phyloP scores from a whole-genome alignment of 1,140 invertebrate species.

The Anagrus nilaparvatae region DNA sequence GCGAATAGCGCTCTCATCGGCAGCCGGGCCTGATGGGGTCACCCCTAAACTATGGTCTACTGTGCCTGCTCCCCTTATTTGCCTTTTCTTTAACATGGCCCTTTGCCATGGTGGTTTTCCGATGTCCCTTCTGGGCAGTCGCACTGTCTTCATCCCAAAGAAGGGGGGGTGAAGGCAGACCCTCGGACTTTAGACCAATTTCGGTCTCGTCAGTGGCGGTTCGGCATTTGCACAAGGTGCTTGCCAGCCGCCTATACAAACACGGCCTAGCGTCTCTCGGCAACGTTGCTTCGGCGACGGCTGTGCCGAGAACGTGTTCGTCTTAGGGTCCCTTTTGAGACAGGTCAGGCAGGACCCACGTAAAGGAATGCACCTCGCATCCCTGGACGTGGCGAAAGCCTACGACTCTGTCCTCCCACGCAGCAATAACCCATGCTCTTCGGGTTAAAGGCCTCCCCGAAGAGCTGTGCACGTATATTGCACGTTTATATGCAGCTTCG shows the following conservation, averaged over 20 bases:
- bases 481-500: constrained; percentile 4
- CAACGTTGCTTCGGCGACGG: too few relatives aligned
- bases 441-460: constrained; percentile 14
- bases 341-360: too few relatives aligned
- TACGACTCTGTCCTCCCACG: too few relatives aligned
- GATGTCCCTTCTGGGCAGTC: too few relatives aligned
- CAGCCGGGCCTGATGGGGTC: constrained; percentile 13
- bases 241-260: constrained; percentile 16
- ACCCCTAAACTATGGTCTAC: constrained; percentile 4
- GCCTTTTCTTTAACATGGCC: constrained; percentile 3
- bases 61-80: not conserved
- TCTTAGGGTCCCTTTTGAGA: too few relatives aligned
- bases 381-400: constrained; percentile 18
- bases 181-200: constrained; percentile 28
- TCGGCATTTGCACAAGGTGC: constrained; percentile 24
- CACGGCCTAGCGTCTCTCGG: constrained; percentile 2
- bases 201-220: constrained; percentile 28
- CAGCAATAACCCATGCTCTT: constrained; percentile 16
- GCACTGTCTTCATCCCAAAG: too few relatives aligned
- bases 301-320: too few relatives aligned
- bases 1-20: constrained; percentile 1
- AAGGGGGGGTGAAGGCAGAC: constrained; percentile 19
- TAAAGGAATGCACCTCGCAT: constrained; percentile 15
- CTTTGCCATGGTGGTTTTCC: constrained; percentile 8
- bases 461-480: constrained; percentile 4